Conservation (phyloP, 2,797 vertebrate species). For the Nothura maculosa region DNA sequence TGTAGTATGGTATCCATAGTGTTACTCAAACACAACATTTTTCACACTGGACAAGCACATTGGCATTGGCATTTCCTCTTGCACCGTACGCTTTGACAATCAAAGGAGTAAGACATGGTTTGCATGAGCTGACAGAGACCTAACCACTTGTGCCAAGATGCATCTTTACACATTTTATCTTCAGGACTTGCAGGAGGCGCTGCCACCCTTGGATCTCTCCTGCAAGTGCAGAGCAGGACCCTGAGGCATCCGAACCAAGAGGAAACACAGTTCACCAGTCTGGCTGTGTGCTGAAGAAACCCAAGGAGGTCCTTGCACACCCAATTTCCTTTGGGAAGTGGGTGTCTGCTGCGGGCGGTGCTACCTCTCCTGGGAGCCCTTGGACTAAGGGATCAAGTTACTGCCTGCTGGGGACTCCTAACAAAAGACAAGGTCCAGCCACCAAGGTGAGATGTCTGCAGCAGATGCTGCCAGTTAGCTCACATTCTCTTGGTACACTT, state of each 20-base stretch:
- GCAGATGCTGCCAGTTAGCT: neutral
- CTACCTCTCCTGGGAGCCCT: neutral
- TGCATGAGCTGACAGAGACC: neutral
- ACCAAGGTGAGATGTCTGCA: neutral
- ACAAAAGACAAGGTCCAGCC: neutral
- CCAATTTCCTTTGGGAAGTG: neutral
- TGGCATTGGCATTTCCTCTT: neutral
- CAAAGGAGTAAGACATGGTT: neutral
- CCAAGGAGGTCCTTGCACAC: neutral
- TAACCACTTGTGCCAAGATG: neutral
- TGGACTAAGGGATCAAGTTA: neutral
- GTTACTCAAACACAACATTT: neutral
- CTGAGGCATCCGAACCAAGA: neutral
- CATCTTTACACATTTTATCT: neutral
- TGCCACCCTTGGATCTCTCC: neutral
- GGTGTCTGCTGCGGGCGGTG: neutral
- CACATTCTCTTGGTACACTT: neutral
- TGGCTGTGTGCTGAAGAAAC: neutral
- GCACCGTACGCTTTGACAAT: neutral
- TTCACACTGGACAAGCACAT: neutral
- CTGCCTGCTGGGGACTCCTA: neutral
- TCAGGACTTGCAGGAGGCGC: neutral
- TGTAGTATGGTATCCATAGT: fast-evolving
- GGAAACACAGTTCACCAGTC: neutral
- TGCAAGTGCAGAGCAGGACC: neutral